Base-by-base conservation (phyloP, 2,797 vertebrate species). In the Phaenicophaeus curvirostris region DNA sequence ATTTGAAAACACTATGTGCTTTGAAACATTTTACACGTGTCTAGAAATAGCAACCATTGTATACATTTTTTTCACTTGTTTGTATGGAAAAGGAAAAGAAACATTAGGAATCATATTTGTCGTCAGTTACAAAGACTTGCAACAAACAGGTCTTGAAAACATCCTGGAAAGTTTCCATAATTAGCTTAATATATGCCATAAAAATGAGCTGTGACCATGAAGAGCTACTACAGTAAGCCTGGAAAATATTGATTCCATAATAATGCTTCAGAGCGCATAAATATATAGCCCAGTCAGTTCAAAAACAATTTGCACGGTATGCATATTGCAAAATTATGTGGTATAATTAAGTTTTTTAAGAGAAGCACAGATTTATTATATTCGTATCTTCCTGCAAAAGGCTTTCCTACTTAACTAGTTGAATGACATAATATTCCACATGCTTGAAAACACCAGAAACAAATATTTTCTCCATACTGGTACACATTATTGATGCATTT, bases 31-130 rank as follows among this genome's bases (percentile, higher is more conserved):
- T 88, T 86, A 76, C 6, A 6, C 3, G 30, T 50, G 57, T 69
- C 94, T 88, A 35, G 67, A 96, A 97, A 97, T 97, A 96, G 91
- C 62, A 96, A 35, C 93, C 84, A 91, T 95, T 96, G 90, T 96
- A 80, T 71, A 39, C 3, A 18, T 35, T 63, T 88, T 86, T 95
- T 77, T 31, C 28, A 37, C 61, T 77, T 75, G 73, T 92, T 96
- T 96, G 61, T 67, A 30, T 95, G 58, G 82, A 85, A 90, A 72
- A 94, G 71, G 93, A 85, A 92, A 94, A 91, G 78, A 85, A 93
- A 73, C 76, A 31, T 90, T 39, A 51, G 75, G 77, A 86, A 90
- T 91, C 39, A 1, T 84, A 9, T 94, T 96, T 94, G 85, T 94
- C 39, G 55, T 53, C 13, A 53, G 2, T 83, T 91, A 91, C 93